Evolutionary conservation across 1,140 invertebrate species (phyloP).

Genomic region (Conus betulinus): DNA sequence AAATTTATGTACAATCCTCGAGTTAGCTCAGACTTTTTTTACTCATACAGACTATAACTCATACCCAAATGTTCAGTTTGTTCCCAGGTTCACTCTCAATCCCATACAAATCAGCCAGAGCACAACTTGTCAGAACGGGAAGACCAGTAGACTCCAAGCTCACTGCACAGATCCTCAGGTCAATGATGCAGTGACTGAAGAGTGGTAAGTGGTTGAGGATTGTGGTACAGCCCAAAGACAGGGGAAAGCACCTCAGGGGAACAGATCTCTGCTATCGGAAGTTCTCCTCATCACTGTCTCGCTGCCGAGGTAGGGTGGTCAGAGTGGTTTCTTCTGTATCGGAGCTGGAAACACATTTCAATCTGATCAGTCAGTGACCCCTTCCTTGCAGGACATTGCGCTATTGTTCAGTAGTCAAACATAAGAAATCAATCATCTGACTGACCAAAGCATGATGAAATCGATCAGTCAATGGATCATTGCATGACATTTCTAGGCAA

Average conservation of each 20-base stretch:
- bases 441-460: too few relatives aligned
- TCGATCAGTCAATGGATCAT: too few relatives aligned
- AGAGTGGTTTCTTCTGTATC: slow-evolving; percentile 62
- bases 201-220: not conserved
- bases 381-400: too few relatives aligned
- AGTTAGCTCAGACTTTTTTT: too few relatives aligned
- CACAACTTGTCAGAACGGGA: not conserved
- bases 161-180: not conserved
- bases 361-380: too few relatives aligned
- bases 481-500: too few relatives aligned
- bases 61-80: not conserved
- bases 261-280: slow-evolving; percentile 47
- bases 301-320: slow-evolving; percentile 38
- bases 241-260: not conserved
- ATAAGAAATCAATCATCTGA: too few relatives aligned
- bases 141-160: not conserved
- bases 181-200: not conserved
- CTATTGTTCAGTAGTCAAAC: too few relatives aligned
- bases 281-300: slow-evolving; percentile 62
- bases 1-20: too few relatives aligned
- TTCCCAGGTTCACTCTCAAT: not conserved
- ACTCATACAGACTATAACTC: too few relatives aligned
- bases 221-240: not conserved
- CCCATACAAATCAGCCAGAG: not conserved
- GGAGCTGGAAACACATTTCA: slow-evolving; percentile 46